Percentiles rank a stretch among this genome's conserved stretches.
These are phyloP conservation scores for Pseudomyrmex dendroicus DNA, from an alignment of 1,140 invertebrate genomes.

Conservation along the genomic window DNA sequence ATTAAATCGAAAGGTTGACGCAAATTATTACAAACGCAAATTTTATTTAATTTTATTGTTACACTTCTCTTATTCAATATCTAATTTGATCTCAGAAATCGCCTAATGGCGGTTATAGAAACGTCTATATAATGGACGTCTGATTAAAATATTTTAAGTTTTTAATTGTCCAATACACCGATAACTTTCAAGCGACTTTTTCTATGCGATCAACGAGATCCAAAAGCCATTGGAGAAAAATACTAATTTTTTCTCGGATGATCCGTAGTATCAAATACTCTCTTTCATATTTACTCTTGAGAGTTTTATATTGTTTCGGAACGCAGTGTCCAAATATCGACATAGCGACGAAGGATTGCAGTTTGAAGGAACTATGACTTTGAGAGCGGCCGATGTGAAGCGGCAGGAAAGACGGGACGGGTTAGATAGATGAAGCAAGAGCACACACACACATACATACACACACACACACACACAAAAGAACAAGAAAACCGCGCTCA, in stretches of 20 bases:
- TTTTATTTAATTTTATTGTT: too few species aligned
- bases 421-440: slow-evolving; percentile 4
- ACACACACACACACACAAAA: slow-evolving; percentile 29
- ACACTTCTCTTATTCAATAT: too few species aligned
- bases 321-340: not conserved
- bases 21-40: too few species aligned
- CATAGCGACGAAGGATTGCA: slow-evolving; percentile 24
- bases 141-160: too few species aligned
- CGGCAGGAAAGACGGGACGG: too few species aligned
- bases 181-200: not conserved
- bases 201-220: not conserved
- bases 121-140: too few species aligned
- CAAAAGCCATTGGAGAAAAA: not conserved
- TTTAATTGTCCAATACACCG: too few species aligned
- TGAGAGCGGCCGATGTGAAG: not conserved
- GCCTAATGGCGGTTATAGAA: too few species aligned
- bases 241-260: not conserved
- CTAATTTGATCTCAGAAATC: too few species aligned
- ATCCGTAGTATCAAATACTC: too few species aligned
- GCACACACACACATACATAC: not conserved
- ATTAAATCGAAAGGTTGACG: too few species aligned
- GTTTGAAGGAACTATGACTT: slow-evolving; percentile 6
- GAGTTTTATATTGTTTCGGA: not conserved
- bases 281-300: too few species aligned
- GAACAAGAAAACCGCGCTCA: slow-evolving; percentile 50